Evolutionary conservation across 2,113 vertebrate genomes (phyloP).

Genomic region (Campylomormyrus numenius): DNA sequence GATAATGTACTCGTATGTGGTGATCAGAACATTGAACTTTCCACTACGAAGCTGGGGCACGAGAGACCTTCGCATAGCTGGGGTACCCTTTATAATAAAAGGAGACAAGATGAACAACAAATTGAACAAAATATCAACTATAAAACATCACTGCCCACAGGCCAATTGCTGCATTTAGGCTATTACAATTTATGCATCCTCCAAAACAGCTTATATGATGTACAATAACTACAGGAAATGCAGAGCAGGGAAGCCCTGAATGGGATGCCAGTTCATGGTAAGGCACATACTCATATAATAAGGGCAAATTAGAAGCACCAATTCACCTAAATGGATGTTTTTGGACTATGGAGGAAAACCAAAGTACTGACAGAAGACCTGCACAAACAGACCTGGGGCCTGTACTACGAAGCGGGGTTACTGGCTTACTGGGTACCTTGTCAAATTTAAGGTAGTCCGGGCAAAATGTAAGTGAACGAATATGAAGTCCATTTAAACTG

Average conservation of each 20-base stretch:
- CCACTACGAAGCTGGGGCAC: conserved; percentile 90
- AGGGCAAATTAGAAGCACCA: neutral
- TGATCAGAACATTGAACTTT: conserved; percentile 94
- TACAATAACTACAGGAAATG: neutral
- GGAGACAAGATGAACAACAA: neutral
- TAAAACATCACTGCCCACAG: neutral
- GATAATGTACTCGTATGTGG: conserved; percentile 97
- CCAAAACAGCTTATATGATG: neutral
- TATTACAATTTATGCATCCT: neutral
- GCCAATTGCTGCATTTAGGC: neutral
- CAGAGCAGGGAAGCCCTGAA: neutral
- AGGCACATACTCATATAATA: neutral
- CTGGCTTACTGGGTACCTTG: no score
- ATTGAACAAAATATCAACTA: neutral
- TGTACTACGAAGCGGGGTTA: no score
- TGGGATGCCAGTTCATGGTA: neutral
- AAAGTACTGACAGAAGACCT: neutral
- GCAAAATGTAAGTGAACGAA: no score
- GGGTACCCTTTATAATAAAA: conserved; percentile 71
- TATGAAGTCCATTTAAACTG: no score
- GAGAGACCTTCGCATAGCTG: conserved; percentile 80
- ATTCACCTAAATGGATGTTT: neutral
- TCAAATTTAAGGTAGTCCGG: no score
- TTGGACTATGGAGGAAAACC: neutral
- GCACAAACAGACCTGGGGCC: neutral